A percentile compares a stretch with the other conserved stretches of the same genome.
Evolutionary conservation across 2,797 vertebrate genomes (phyloP).

Genomic region (Ficedula albicollis): DNA sequence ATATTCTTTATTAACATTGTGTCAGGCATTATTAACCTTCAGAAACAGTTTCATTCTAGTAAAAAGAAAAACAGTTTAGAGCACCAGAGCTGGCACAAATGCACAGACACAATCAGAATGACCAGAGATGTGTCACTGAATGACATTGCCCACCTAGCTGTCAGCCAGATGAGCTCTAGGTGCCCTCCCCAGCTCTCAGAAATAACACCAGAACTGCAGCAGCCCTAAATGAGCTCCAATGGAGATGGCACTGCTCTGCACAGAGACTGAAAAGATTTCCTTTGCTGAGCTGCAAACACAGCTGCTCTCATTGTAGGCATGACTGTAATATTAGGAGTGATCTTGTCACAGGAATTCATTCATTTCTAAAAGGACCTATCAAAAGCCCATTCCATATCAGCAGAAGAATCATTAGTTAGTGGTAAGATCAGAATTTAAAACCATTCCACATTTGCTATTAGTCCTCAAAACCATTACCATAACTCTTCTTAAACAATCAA

Average conservation of each 20-base stretch:
- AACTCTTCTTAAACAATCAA: neutral
- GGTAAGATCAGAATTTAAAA: neutral
- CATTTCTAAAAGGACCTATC: neutral
- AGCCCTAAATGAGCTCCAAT: neutral
- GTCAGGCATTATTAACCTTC: neutral
- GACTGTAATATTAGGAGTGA: neutral
- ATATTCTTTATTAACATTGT: neutral
- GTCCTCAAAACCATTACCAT: conserved; percentile 5
- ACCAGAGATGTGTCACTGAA: neutral
- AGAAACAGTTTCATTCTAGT: neutral
- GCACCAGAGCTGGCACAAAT: neutral
- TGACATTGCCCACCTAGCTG: neutral
- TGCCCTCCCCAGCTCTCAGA: neutral
- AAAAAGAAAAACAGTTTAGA: neutral
- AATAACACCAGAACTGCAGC: neutral
- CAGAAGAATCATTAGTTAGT: neutral
- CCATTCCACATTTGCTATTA: neutral
- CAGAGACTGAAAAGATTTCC: neutral
- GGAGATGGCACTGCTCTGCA: neutral
- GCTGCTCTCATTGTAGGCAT: neutral
- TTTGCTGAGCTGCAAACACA: neutral
- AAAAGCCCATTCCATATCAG: neutral
- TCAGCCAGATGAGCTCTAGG: neutral
- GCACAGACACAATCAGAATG: neutral
- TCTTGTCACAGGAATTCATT: neutral